Conservation (phyloP, 2,797 vertebrate genomes). For the Rhincodon typus region DNA sequence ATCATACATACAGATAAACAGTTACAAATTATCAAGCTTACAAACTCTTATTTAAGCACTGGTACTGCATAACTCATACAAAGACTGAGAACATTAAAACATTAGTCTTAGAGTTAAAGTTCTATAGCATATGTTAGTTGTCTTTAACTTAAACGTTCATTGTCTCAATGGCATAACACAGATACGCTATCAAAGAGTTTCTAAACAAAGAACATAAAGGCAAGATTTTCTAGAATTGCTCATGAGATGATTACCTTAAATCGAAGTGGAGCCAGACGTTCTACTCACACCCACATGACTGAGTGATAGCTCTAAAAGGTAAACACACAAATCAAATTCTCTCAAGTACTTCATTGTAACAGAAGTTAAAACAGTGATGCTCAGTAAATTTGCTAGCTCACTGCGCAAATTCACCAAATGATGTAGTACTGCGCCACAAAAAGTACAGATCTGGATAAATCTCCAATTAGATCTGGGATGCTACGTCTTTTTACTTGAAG, state of each 20-base stretch:
- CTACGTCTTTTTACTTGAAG: background rate
- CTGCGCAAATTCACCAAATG: background rate
- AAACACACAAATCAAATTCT: conserved; percentile 17
- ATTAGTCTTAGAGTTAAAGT: background rate
- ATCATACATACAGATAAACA: background rate
- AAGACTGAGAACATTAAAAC: background rate
- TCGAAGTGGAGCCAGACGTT: conserved; percentile 21
- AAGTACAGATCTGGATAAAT: background rate
- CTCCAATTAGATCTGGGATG: background rate
- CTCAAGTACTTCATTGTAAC: background rate
- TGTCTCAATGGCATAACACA: background rate
- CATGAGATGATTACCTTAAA: conserved; percentile 28
- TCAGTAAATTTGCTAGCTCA: background rate
- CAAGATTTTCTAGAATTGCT: background rate
- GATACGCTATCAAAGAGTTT: background rate
- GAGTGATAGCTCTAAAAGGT: conserved; percentile 17
- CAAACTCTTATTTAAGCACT: background rate
- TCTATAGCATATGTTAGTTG: background rate
- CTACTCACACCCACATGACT: conserved; percentile 1
- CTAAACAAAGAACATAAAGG: background rate
- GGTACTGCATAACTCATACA: background rate
- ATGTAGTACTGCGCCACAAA: background rate
- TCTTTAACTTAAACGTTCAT: background rate
- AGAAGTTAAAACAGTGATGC: conserved; percentile 6
- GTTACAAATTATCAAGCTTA: background rate